Percentiles rank a stretch among this genome's conserved stretches.
Conservation (phyloP, 2,888 invertebrate genomes). For the Shargacucullia verbasci region DNA sequence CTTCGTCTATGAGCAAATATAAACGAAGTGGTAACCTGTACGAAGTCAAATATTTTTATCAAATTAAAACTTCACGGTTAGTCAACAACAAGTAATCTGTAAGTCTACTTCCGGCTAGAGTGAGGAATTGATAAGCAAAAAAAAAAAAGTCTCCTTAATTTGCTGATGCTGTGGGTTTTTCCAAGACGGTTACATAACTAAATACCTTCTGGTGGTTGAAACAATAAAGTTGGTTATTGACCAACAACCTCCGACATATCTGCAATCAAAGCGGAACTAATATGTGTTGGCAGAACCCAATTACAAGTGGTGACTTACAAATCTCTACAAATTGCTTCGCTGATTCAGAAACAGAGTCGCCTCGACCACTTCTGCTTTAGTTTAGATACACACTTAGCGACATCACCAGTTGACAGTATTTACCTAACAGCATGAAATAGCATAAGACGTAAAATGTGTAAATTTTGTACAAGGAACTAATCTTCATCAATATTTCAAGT, state of each 20-base stretch:
- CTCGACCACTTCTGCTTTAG: slow-evolving; percentile 17
- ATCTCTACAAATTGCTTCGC: slow-evolving; percentile 28
- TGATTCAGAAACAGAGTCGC: slow-evolving; percentile 26
- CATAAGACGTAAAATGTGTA: slow-evolving; percentile 26
- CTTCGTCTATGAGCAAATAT: slow-evolving; percentile 7
- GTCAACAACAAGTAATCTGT: slow-evolving; percentile 23
- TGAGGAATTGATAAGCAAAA: slow-evolving; percentile 27
- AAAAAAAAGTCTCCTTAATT: slow-evolving; percentile 20
- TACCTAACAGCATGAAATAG: slow-evolving; percentile 30
- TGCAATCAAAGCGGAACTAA: slow-evolving; percentile 20
- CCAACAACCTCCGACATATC: slow-evolving; percentile 4
- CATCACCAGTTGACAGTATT: slow-evolving; percentile 39
- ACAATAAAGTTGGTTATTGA: slow-evolving; percentile 13
- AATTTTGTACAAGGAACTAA: slow-evolving; percentile 26
- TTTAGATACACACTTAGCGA: slow-evolving; percentile 30
- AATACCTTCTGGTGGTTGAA: slow-evolving; percentile 3
- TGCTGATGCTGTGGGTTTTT: slow-evolving; percentile 17
- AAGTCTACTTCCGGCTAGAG: slow-evolving; percentile 32
- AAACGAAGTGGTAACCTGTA: slow-evolving; percentile 13
- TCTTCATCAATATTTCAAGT: slow-evolving; percentile 26
- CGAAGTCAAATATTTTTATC: slow-evolving; percentile 15
- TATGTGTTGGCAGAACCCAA: slow-evolving; percentile 25
- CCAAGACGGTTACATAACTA: slow-evolving; percentile 16
- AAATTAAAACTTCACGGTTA: slow-evolving; percentile 13
- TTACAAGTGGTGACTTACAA: slow-evolving; percentile 30